Percentiles rank a stretch among this genome's conserved stretches.
Conservation (phyloP, 2,797 vertebrate species). For the Threskiornis aethiopicus region DNA sequence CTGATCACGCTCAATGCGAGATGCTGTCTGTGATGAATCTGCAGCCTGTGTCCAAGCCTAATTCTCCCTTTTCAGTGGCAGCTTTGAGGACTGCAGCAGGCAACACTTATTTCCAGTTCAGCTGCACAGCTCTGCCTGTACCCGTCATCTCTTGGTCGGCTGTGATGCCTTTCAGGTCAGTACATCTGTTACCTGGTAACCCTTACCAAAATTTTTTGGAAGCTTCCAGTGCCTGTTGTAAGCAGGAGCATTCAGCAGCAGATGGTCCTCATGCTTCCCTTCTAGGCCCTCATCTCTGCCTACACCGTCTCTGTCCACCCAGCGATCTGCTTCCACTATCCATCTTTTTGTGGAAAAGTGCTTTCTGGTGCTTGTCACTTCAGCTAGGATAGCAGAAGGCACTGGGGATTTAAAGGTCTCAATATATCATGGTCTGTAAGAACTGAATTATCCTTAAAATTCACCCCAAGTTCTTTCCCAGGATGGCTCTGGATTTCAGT, state of each 20-base stretch:
- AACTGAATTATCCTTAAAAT: neutral
- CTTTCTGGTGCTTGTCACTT: neutral
- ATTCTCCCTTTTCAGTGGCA: neutral
- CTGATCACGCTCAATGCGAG: neutral
- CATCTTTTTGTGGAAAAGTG: neutral
- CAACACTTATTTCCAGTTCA: fast-evolving
- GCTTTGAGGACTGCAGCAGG: neutral
- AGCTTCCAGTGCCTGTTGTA: neutral
- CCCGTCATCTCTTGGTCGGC: neutral
- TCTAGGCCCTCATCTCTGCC: neutral
- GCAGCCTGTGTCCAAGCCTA: neutral
- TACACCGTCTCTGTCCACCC: fast-evolving
- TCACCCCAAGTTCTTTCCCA: neutral
- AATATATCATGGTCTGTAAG: neutral
- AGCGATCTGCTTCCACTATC: neutral
- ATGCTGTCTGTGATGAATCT: fast-evolving
- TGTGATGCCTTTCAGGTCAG: neutral
- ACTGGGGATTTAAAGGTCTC: neutral
- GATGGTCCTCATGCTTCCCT: neutral
- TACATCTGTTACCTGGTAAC: neutral
- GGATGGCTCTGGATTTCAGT: neutral
- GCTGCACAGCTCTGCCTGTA: neutral
- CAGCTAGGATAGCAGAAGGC: neutral
- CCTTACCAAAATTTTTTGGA: neutral
- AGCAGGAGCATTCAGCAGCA: neutral